phyloP scores from a whole-genome alignment of 2,797 vertebrate species.

The Melopsittacus undulatus region DNA sequence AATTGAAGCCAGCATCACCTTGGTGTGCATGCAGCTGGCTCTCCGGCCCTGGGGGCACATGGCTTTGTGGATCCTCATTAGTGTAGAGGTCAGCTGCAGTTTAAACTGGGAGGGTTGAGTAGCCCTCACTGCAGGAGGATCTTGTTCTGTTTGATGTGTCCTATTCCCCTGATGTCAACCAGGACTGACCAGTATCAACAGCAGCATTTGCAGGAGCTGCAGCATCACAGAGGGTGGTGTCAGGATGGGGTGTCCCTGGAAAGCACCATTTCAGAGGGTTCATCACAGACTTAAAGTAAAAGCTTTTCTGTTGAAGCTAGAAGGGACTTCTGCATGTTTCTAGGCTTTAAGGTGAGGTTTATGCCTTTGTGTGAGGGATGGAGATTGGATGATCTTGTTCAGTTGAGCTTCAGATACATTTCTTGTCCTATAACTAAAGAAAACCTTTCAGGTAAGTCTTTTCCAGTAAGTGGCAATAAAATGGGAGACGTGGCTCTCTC shows the following conservation, averaged over 20 bases:
- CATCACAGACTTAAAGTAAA: not conserved
- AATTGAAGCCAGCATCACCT: constrained; percentile 29
- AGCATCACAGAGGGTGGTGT: accelerated
- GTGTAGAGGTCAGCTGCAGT: constrained; percentile 24
- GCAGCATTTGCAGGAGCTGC: not conserved
- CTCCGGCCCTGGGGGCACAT: not conserved
- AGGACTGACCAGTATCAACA: accelerated
- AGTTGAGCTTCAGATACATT: not conserved
- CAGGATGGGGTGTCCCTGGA: not conserved
- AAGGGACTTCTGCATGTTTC: not conserved
- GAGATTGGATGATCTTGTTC: not conserved
- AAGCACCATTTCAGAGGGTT: not conserved
- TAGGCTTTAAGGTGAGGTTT: not conserved
- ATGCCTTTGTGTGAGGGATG: not conserved
- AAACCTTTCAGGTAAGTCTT: not conserved
- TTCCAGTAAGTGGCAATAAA: not conserved
- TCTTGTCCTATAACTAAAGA: not conserved
- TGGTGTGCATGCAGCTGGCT: not conserved
- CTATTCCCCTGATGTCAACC: accelerated
- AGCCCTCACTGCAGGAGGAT: not conserved
- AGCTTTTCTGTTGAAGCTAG: not conserved
- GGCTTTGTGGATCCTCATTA: not conserved
- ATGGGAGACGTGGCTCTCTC: not conserved
- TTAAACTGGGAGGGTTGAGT: not conserved
- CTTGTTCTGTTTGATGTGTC: not conserved